Base-by-base conservation (phyloP, 2,797 vertebrate genomes). In the Pyrocephalus nanus region DNA sequence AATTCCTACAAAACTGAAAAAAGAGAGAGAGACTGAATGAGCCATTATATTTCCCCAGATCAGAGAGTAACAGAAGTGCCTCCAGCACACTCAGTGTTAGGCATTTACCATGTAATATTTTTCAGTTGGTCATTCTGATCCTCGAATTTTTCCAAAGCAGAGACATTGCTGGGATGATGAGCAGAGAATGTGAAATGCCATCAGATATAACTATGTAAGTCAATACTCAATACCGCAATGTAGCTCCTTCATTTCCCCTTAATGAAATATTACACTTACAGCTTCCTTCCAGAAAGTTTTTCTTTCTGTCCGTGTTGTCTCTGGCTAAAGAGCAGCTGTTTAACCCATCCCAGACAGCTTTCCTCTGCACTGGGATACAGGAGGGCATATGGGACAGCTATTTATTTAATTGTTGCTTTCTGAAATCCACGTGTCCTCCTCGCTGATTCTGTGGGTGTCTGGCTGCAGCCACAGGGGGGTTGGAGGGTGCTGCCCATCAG, bases 1-100 rank as follows among this genome's bases (percentile, higher is more conserved):
- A 97, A 94, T 96, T 92, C 91, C 43, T 87, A 45, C 42, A 87
- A 94, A 96, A 94, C 43, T 65, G 38, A 11, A 20, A 57, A 89
- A 92, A 94, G n/a, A 94, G 94, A 91, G 12, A 50, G 13, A 50
- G 84, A 86, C 95, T 93, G 93, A 85, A 93, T 87, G 94, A 94
- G 66, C 55, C 22, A 43, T 94, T 96, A 42, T 62, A 48, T 92
- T 90, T 88, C 43, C 60, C 66, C 43, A 51, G 77, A 95, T 96
- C 86, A 62, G 32, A 88, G 80, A 76, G 78, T 65, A 48, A 67
- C 34, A 54, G 34, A 57, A 84, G n/a, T 58, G 70, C 66, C 80
- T 97, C 84, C 70, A 87, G 90, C 88, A 67, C 17, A 5, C 45
- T 83, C 86, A 55, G 36, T 45, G 40, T 92, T 55, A 91, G 90